These are phyloP conservation scores for Ethmia dodecea DNA, from an alignment of 2,888 invertebrate species.

Conservation along the genomic window DNA sequence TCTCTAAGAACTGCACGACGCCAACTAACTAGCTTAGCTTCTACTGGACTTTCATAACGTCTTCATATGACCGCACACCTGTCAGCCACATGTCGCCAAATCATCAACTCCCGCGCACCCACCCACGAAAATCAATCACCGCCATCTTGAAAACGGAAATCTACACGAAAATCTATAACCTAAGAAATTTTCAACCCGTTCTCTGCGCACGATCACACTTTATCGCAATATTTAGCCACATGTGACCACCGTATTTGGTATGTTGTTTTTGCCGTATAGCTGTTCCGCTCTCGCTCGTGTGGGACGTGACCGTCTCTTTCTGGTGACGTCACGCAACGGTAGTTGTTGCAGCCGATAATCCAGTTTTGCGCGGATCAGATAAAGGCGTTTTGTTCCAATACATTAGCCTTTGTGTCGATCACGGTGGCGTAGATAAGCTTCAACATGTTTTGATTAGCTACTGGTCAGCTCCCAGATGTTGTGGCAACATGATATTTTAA, in stretches of 20 bases:
- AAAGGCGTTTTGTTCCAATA: slow-evolving; percentile 7
- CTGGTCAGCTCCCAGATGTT: too few relatives aligned
- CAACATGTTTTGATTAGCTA: too few relatives aligned
- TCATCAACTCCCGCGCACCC: slow-evolving; percentile 35
- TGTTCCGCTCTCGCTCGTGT: slow-evolving; percentile 29
- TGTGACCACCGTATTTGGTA: slow-evolving; percentile 71
- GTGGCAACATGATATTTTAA: too few relatives aligned
- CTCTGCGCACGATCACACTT: slow-evolving; percentile 35
- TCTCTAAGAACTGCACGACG: too few relatives aligned
- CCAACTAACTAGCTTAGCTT: too few relatives aligned
- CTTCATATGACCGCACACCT: slow-evolving; percentile 17
- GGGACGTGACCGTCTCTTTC: slow-evolving; percentile 34
- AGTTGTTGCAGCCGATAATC: slow-evolving; percentile 29
- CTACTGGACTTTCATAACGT: slow-evolving; percentile 23
- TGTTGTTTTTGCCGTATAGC: slow-evolving; percentile 54
- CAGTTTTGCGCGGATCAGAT: slow-evolving; percentile 13
- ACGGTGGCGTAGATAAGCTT: background rate
- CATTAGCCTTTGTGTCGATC: slow-evolving; percentile 6
- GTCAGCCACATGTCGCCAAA: slow-evolving; percentile 48
- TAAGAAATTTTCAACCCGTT: slow-evolving; percentile 40
- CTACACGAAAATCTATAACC: slow-evolving; percentile 38
- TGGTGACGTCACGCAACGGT: slow-evolving; percentile 63
- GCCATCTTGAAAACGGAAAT: slow-evolving; percentile 27
- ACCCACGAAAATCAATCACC: slow-evolving; percentile 14
- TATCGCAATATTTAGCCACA: slow-evolving; percentile 67